Percentiles rank a stretch among this genome's conserved stretches.
Evolutionary conservation across 2,113 vertebrate species (phyloP).

Genomic region (Gymnobelideus leadbeateri): DNA sequence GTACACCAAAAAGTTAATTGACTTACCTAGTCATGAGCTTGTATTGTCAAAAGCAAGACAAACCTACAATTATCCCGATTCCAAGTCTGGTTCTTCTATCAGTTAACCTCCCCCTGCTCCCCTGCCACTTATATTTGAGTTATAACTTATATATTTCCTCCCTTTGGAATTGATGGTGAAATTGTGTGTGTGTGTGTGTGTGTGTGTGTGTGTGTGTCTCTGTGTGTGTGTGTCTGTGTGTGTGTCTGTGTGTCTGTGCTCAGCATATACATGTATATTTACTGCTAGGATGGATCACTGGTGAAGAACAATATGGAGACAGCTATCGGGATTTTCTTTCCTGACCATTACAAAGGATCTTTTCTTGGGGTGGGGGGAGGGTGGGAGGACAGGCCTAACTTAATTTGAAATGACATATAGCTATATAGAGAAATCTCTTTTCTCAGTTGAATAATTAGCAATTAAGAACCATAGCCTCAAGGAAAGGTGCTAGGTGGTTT

Average conservation of each 20-base stretch:
- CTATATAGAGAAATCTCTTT: background rate
- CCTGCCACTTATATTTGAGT: background rate
- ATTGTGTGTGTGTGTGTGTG: background rate
- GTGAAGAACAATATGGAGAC: background rate
- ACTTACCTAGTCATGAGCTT: background rate
- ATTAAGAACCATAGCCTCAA: background rate
- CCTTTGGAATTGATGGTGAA: background rate
- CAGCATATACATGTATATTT: background rate
- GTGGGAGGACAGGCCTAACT: too few relatives aligned
- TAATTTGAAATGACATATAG: background rate
- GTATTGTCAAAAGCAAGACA: background rate
- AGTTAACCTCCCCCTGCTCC: too few relatives aligned
- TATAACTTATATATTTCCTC: constrained; percentile 8
- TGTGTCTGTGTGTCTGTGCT: background rate
- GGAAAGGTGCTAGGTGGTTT: constrained; percentile 16
- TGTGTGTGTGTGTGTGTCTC: background rate
- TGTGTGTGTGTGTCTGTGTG: background rate
- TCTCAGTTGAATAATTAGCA: constrained; percentile 18
- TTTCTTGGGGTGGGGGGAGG: background rate
- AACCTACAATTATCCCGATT: background rate
- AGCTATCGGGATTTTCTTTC: background rate
- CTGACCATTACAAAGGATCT: background rate
- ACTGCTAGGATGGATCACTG: constrained; percentile 10
- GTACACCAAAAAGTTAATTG: background rate
- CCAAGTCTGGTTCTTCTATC: background rate